Evolutionary conservation across 2,888 invertebrate species (phyloP).

Genomic region (Quadroppia sp.): DNA sequence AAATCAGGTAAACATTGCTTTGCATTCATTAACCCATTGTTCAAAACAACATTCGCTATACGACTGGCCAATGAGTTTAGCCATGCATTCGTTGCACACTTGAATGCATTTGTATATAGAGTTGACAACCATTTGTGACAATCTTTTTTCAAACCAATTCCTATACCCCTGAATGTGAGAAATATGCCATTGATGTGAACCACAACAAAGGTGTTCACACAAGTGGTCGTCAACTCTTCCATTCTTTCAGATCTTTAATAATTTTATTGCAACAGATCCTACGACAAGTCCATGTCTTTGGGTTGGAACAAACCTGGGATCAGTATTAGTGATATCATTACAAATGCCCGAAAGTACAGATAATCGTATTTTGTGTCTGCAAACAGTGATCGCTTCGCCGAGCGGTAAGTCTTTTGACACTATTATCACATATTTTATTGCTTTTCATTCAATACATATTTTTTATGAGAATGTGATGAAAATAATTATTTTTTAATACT

Average conservation of each 20-base stretch:
- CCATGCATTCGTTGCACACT: background rate
- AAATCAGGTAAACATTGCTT: constrained; percentile 72
- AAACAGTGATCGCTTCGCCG: constrained; percentile 69
- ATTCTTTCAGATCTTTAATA: no score
- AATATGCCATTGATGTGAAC: no score
- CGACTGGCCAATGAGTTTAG: background rate
- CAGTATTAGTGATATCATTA: constrained; percentile 86
- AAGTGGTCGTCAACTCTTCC: no score
- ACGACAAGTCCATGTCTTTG: constrained; percentile 84
- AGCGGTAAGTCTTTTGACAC: constrained; percentile 69
- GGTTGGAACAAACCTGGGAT: constrained; percentile 96
- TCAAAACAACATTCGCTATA: background rate
- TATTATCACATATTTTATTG: no score
- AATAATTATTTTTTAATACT: background rate
- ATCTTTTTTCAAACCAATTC: no score
- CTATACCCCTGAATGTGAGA: no score
- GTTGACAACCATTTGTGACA: no score
- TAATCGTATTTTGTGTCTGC: constrained; percentile 64
- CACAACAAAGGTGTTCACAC: no score
- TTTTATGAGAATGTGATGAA: no score
- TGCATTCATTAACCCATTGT: background rate
- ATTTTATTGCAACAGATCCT: constrained; percentile 64
- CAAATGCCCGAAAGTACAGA: constrained; percentile 69
- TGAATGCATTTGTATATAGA: background rate
- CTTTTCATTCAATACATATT: no score